A percentile compares a stretch with the other conserved stretches of the same genome.
Conservation (phyloP, 2,797 vertebrate genomes). For the Platyrinchus mystaceus region DNA sequence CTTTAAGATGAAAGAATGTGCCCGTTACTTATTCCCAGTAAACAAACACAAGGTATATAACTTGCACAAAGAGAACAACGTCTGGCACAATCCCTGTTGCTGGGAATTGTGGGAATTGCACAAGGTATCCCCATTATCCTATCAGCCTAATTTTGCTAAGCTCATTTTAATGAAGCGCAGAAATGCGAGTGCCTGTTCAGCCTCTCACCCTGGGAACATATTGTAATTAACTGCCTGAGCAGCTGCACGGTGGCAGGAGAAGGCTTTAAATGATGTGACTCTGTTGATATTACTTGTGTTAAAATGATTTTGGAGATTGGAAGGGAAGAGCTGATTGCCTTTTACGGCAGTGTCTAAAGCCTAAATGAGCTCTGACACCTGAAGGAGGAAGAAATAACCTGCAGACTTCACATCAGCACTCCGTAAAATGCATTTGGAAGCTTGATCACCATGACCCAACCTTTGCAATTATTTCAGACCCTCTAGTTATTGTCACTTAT, state of each 20-base stretch:
- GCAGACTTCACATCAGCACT: neutral
- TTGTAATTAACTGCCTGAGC: constrained; percentile 64
- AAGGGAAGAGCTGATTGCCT: constrained; percentile 46
- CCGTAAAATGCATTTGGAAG: neutral
- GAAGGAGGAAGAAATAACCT: constrained; percentile 25
- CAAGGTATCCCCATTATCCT: constrained; percentile 16
- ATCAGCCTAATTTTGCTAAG: constrained; percentile 46
- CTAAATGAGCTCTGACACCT: constrained; percentile 44
- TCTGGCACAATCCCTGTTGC: neutral
- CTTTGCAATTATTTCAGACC: constrained; percentile 14
- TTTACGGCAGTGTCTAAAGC: constrained; percentile 31
- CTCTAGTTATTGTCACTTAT: constrained; percentile 18
- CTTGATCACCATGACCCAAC: neutral
- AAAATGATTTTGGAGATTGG: constrained; percentile 44
- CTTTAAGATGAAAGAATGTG: neutral
- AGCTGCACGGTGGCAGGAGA: neutral
- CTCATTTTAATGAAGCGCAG: constrained; percentile 41
- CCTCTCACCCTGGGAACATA: constrained; percentile 20
- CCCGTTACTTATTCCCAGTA: neutral
- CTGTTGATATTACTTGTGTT: constrained; percentile 25
- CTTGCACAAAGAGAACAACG: neutral
- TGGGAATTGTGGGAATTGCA: neutral
- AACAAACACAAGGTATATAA: neutral
- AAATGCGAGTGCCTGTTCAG: constrained; percentile 3
- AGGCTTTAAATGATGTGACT: constrained; percentile 28